Percentiles rank a stretch among this genome's conserved stretches.
Evolutionary conservation across 2,888 invertebrate genomes (phyloP).

Genomic region (Nomada fucata): DNA sequence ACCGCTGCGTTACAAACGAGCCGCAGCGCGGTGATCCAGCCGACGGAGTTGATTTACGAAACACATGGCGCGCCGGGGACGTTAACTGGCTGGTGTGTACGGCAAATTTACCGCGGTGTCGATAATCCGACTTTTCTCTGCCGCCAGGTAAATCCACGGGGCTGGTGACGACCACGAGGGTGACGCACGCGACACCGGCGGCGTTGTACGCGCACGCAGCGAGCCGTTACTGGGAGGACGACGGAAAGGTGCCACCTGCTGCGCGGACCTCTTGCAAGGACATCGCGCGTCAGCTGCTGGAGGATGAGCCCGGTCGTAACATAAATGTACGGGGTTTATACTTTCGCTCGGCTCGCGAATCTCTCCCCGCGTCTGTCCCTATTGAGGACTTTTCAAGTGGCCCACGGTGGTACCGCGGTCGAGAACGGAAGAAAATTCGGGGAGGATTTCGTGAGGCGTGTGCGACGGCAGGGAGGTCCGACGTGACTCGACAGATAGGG

Average conservation of each 20-base stretch:
- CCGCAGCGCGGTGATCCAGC: conserved; percentile 32
- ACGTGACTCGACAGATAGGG: conserved; percentile 2
- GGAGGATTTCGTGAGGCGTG: too few relatives aligned
- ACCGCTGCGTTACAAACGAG: conserved; percentile 44
- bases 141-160: conserved; percentile 90
- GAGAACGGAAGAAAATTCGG: neutral
- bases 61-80: conserved; percentile 30
- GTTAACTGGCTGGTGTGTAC: neutral
- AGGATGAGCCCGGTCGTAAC: conserved; percentile 90
- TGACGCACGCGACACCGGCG: conserved; percentile 92
- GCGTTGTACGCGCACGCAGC: conserved; percentile 91
- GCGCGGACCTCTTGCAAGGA: conserved; percentile 91
- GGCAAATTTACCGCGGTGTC: conserved; percentile 2
- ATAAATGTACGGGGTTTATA: conserved; percentile 87
- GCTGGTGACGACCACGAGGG: conserved; percentile 91
- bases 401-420: neutral
- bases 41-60: conserved; percentile 54
- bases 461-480: too few relatives aligned
- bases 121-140: conserved; percentile 44
- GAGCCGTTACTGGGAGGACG: conserved; percentile 92
- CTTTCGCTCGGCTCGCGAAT: conserved; percentile 4
- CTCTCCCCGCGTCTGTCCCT: neutral
- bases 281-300: conserved; percentile 91
- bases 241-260: conserved; percentile 90
- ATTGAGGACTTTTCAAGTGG: neutral